These are phyloP conservation scores for Eulacestoma nigropectus DNA, from an alignment of 2,113 vertebrate genomes.

Conservation along the genomic window DNA sequence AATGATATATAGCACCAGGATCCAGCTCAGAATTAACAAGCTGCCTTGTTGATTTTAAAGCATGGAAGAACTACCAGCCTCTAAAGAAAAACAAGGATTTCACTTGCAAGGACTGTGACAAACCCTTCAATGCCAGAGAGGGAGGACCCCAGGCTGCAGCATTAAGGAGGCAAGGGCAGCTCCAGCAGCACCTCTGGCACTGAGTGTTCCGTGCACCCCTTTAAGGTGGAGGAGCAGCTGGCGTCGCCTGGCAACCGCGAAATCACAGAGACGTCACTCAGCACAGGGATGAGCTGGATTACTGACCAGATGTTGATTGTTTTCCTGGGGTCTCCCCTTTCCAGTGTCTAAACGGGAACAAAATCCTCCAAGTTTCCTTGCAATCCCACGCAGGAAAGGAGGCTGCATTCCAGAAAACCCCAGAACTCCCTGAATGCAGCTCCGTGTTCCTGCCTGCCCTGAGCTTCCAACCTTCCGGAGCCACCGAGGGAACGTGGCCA, in stretches of 20 bases:
- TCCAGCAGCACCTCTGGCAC: not conserved
- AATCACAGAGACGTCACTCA: not conserved
- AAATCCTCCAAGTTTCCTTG: not conserved
- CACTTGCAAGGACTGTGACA: not conserved
- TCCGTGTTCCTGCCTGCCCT: not conserved
- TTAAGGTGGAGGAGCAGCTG: not conserved
- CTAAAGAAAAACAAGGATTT: not conserved
- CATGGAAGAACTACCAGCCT: not conserved
- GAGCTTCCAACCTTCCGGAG: not conserved
- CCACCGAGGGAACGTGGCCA: not conserved
- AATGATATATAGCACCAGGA: not conserved
- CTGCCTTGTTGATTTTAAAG: not conserved
- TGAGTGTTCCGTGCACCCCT: not conserved
- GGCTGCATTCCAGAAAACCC: not conserved
- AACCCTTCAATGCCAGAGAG: not conserved
- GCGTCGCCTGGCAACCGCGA: conserved; percentile 45
- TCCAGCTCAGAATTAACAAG: not conserved
- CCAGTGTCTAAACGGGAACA: not conserved
- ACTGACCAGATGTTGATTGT: conserved; percentile 21
- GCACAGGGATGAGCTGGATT: conserved; percentile 2
- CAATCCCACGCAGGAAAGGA: fast-evolving
- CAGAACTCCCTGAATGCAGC: fast-evolving
- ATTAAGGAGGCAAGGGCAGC: not conserved
- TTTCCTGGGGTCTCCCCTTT: not conserved
- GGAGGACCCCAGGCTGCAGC: not conserved